Evolutionary conservation across 2,888 invertebrate genomes (phyloP).

Genomic region (Eucera pruinosa): DNA sequence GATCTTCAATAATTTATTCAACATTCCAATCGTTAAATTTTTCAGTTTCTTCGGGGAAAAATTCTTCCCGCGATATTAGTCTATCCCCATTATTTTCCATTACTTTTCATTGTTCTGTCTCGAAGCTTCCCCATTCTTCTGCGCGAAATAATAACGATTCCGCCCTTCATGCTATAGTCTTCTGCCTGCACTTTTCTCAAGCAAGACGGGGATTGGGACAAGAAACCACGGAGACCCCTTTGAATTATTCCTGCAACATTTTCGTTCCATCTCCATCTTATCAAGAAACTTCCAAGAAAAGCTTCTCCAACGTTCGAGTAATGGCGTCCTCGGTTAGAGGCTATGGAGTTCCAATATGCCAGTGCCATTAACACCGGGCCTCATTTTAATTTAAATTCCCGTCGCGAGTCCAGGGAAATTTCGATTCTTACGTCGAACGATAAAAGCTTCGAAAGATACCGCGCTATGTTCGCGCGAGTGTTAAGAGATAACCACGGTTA

Average conservation of each 20-base stretch:
- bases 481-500: slow-evolving; percentile 69
- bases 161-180: no score
- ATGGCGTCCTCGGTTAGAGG: slow-evolving; percentile 8
- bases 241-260: not conserved
- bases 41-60: no score
- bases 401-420: slow-evolving; percentile 28
- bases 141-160: no score
- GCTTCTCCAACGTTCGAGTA: slow-evolving; percentile 5
- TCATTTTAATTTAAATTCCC: slow-evolving; percentile 51
- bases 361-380: slow-evolving; percentile 16
- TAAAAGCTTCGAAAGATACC: slow-evolving; percentile 39
- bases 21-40: no score
- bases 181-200: no score
- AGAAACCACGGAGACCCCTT: not conserved
- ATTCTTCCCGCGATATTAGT: no score
- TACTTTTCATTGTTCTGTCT: no score
- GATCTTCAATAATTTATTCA: no score
- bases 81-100: no score
- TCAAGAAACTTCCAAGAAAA: slow-evolving; percentile 9
- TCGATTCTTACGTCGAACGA: slow-evolving; percentile 51
- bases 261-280: not conserved
- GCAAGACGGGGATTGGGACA: not conserved
- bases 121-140: no score
- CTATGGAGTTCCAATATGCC: slow-evolving; percentile 27
- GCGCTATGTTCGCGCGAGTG: slow-evolving; percentile 65